Base-by-base conservation (phyloP, 2,113 vertebrate species). In the Mastomys coucha region DNA sequence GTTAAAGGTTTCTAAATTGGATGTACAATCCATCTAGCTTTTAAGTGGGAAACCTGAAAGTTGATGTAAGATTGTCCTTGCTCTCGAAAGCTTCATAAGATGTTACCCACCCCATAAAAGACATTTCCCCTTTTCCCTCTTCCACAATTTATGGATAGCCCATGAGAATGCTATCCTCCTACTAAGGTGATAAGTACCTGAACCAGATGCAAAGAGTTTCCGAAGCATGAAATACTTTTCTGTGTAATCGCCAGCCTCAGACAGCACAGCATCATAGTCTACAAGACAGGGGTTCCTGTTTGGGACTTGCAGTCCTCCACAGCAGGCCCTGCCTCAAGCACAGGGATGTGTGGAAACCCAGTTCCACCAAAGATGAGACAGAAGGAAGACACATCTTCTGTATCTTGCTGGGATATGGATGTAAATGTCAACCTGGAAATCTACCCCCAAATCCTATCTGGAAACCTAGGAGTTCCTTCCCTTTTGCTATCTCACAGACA, bases 241-340 rank as follows among this genome's bases (percentile, higher is more conserved):
- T 0, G 99, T 99, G 91, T 99, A 99, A 85, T 99, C 99, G 33
- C 99, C 99, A 12, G 99, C 98, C 98, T 99, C 99, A 16, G 99
- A 99, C 97, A 99, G 96, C 78, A 99, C 98, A 10, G 99, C 99
- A 0, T 99, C 99, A 0, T 99, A 99, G 98, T 99, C 99, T 99
- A 98, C 39, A 98, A 99, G 90, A 98, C 36, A 65, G 42, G 2
- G 97, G 58, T 80, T 36, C 8, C 22, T 20, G 22, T 95, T 60
- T 53, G 0, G 4, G 72, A 42, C 6, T 82, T 14, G 0, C 16
- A 7, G 4, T 28, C 90, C 51, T 42, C 31, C 28, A n/a, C 4
- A 42, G 13, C 26, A 89, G 51, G 42, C 17, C 72, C 78, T 77
- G 24, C 20, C 24, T 51, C 8, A 58, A 45, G 63, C 19, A 36